Evolutionary conservation across 2,888 invertebrate species (phyloP).

Genomic region (Phaonia tiefii): DNA sequence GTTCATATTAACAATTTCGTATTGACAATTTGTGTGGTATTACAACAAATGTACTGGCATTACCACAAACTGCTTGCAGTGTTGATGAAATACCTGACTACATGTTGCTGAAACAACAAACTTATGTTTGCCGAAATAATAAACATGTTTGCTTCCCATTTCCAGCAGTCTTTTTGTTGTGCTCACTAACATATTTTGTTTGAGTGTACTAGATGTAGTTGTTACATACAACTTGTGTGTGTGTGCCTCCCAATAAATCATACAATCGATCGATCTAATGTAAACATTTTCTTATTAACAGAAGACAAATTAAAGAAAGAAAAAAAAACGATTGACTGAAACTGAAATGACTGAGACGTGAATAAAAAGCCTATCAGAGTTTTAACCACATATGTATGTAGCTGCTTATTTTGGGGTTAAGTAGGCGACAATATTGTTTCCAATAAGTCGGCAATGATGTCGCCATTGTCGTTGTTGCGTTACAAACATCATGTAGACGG

Average conservation of each 20-base stretch:
- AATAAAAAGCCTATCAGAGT: not conserved
- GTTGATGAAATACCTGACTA: too few relatives aligned
- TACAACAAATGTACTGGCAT: too few relatives aligned
- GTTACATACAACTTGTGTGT: not conserved
- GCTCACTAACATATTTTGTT: too few relatives aligned
- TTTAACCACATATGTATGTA: slow-evolving; percentile 32
- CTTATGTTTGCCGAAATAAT: too few relatives aligned
- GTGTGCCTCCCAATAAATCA: slow-evolving; percentile 62
- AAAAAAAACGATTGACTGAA: slow-evolving; percentile 17
- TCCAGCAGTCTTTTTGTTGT: too few relatives aligned
- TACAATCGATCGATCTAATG: slow-evolving; percentile 54
- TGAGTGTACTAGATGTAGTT: not conserved
- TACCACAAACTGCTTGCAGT: too few relatives aligned
- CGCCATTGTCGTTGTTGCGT: slow-evolving; percentile 1
- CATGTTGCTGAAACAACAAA: too few relatives aligned
- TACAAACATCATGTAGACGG: too few relatives aligned
- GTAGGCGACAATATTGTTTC: slow-evolving; percentile 60
- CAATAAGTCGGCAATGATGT: not conserved
- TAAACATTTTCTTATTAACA: slow-evolving; percentile 56
- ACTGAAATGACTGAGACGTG: not conserved
- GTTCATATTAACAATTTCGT: too few relatives aligned
- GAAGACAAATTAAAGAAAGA: slow-evolving; percentile 8
- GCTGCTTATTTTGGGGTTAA: slow-evolving; percentile 52
- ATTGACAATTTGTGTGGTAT: too few relatives aligned
- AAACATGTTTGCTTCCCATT: too few relatives aligned